Percentiles rank a stretch among this genome's conserved stretches.
phyloP scores from a whole-genome alignment of 2,888 invertebrate species.

The Epinotia demarniana region DNA sequence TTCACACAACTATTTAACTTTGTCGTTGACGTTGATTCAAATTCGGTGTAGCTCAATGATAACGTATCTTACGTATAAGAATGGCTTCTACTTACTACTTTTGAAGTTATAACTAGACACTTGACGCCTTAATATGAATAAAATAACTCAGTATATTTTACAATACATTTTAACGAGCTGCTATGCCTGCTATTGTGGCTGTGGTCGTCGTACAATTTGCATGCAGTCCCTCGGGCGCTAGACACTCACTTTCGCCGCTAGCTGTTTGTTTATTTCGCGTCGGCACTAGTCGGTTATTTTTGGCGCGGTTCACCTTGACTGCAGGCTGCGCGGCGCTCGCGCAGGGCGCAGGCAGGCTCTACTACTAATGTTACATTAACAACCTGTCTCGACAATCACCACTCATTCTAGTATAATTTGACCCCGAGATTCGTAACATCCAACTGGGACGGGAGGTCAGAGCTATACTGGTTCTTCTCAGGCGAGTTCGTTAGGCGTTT shows the following conservation, averaged over 20 bases:
- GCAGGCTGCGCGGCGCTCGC: constrained; percentile 54
- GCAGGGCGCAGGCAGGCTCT: background rate
- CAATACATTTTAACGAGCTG: background rate
- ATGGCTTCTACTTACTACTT: constrained; percentile 1
- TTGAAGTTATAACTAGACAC: background rate
- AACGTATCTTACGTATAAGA: constrained; percentile 7
- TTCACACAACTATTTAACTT: constrained; percentile 13
- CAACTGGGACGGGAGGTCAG: background rate
- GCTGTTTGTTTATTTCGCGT: constrained; percentile 50
- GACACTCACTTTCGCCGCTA: constrained; percentile 41
- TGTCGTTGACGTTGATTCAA: background rate
- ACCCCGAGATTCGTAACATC: background rate
- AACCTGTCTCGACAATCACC: background rate
- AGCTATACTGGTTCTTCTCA: background rate
- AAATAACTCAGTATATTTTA: background rate
- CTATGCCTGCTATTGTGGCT: constrained; percentile 9
- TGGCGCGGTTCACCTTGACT: constrained; percentile 72
- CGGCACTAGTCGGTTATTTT: constrained; percentile 62
- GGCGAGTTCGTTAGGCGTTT: background rate
- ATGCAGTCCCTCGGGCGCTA: constrained; percentile 24
- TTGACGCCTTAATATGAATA: background rate
- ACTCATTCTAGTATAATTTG: background rate
- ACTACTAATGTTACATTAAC: background rate
- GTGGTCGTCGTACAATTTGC: constrained; percentile 12
- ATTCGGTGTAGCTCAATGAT: background rate